A percentile compares a stretch with the other conserved stretches of the same genome.
Evolutionary conservation across 2,113 vertebrate genomes (phyloP).

Genomic region (Elephantulus edwardii): DNA sequence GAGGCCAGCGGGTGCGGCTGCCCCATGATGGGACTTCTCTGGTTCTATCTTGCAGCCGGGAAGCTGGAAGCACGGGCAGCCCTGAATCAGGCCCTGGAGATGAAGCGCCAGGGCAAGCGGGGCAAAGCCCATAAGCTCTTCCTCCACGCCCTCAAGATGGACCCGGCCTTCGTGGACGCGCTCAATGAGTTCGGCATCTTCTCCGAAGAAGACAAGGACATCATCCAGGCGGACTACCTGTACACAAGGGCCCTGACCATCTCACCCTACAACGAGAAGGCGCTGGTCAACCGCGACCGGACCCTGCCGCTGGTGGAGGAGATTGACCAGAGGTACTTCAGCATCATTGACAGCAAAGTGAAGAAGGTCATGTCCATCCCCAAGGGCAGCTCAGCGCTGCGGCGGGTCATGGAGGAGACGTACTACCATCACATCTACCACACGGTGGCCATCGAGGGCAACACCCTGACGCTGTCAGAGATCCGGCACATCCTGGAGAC

Average conservation of each 20-base stretch:
- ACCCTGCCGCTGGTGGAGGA: slow-evolving; percentile 96
- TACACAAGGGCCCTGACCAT: slow-evolving; percentile 94
- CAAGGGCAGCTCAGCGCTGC: slow-evolving; percentile 93
- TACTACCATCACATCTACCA: slow-evolving; percentile 99
- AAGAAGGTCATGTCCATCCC: slow-evolving; percentile 96
- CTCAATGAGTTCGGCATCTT: slow-evolving; percentile 95
- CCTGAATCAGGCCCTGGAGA: slow-evolving; percentile 94
- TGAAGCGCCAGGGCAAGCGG: slow-evolving; percentile 95
- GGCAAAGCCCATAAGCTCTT: slow-evolving; percentile 96
- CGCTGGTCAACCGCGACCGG: slow-evolving; percentile 92
- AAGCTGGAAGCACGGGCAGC: slow-evolving; percentile 92
- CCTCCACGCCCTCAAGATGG: slow-evolving; percentile 93
- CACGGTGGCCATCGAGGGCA: slow-evolving; percentile 98
- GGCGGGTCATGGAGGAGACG: slow-evolving; percentile 95
- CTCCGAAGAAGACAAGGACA: slow-evolving; percentile 95
- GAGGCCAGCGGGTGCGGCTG: not conserved
- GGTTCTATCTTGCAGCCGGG: slow-evolving; percentile 86
- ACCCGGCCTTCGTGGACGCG: slow-evolving; percentile 93
- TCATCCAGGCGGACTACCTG: slow-evolving; percentile 94
- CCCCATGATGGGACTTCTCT: not conserved
- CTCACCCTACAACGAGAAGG: slow-evolving; percentile 92
- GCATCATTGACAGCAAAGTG: slow-evolving; percentile 95
- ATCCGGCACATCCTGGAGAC: slow-evolving; percentile 98
- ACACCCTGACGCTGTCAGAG: slow-evolving; percentile 94
- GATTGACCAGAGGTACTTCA: slow-evolving; percentile 96